Base-by-base conservation (phyloP, 2,888 invertebrate genomes). In the Therioaphis trifolii region DNA sequence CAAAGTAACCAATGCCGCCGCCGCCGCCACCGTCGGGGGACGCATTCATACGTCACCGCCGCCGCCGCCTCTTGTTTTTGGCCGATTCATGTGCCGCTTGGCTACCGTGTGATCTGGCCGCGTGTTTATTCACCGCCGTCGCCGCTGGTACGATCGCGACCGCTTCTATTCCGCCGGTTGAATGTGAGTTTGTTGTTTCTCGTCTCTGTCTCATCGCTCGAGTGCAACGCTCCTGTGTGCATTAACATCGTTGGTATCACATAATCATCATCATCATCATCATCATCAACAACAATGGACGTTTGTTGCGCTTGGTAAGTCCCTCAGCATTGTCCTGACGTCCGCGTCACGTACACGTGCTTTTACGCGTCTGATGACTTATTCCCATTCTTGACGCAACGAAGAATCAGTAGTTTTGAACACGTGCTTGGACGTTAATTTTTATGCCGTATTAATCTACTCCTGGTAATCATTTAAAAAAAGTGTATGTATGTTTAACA, bases 51-150 rank as follows among this genome's bases (percentile, higher is more conserved):
- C 72, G 72, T 72, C 80, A 82, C 80, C 71, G 40, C 35, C 72
- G 52, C 52, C 71, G 43, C 43, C 55, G n/a, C n/a, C n/a, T n/a
- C 15, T 27, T 43, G 55, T 79, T 69, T 71, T 24, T 27, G 49
- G 77, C 78, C 66, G 68, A 27, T 74, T 82, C 80, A 82, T 82
- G 80, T 82, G 80, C 80, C 80, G 80, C 58, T 35, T 29, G 80
- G 80, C 80, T 61, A 82, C 72, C 72, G 80, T 82, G 61, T n/a
- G 80, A 61, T 49, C 61, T 63, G 61, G 80, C 80, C 80, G 80
- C 80, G 72, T 63, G 80, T 82, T 72, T 63, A 35, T 61, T 27
- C 24, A 43, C 21, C 18, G 29, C 40, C 35, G 58, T 9, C 43
- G 61, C 52, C 49, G 66, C 66, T 29, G 49, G 29, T 63, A 29